Percentiles rank a stretch among this genome's conserved stretches.
Evolutionary conservation across 1,140 invertebrate genomes (phyloP).

Genomic region (Papilio dardanus): DNA sequence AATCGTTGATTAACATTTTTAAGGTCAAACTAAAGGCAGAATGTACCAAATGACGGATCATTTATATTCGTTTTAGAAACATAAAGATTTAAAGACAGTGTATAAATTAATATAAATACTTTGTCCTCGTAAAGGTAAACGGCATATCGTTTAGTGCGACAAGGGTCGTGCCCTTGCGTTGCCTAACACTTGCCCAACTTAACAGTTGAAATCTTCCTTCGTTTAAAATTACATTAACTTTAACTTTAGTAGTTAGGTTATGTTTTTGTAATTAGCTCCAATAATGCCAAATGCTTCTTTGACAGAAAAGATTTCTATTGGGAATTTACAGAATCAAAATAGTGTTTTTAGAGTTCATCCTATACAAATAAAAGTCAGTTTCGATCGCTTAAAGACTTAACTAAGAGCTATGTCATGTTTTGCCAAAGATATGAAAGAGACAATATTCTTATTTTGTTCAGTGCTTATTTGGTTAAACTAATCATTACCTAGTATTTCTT

Average conservation of each 20-base stretch:
- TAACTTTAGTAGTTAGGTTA: not conserved
- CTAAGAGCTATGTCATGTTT: no score
- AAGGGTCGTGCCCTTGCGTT: constrained; percentile 4
- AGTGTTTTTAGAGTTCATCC: no score
- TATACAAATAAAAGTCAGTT: no score
- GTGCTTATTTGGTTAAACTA: not conserved
- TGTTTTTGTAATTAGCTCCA: not conserved
- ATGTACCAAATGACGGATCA: constrained; percentile 6
- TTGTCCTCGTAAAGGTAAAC: constrained; percentile 13
- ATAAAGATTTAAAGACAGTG: not conserved
- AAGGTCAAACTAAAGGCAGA: not conserved
- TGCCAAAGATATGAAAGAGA: no score
- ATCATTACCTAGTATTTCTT: not conserved
- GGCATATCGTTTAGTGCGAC: constrained; percentile 7
- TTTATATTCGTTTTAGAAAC: constrained; percentile 24
- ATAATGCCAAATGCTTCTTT: not conserved
- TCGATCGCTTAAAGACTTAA: no score
- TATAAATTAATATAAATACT: constrained; percentile 20
- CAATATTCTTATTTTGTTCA: no score
- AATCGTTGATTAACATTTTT: constrained; percentile 3
- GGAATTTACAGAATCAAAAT: no score
- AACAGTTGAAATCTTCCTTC: not conserved
- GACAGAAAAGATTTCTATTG: no score
- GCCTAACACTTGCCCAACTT: constrained; percentile 14
- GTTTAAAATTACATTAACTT: not conserved